Conservation (phyloP, 64 coral and sea anemone genomes). For the Montipora efflorescens region DNA sequence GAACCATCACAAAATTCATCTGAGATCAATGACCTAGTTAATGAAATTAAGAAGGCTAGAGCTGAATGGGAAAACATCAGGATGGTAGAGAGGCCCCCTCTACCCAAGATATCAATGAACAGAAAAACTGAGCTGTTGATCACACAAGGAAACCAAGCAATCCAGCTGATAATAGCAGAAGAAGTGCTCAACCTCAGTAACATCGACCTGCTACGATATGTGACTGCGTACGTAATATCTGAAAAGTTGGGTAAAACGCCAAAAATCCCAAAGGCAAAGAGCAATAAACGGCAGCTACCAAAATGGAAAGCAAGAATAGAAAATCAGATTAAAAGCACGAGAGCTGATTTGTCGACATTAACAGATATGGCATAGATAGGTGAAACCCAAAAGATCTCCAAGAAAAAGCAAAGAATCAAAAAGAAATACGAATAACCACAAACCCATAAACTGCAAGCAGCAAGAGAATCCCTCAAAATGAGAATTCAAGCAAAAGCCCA, state of each 20-base stretch:
- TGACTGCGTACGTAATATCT: no score
- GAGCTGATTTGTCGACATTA: neutral
- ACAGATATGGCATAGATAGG: neutral
- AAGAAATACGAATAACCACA: neutral
- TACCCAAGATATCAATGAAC: neutral
- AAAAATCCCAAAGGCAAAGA: no score
- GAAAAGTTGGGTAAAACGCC: no score
- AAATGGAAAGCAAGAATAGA: no score
- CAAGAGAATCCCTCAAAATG: slow-evolving; percentile 17
- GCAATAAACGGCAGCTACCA: no score
- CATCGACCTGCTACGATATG: no score
- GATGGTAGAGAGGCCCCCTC: neutral
- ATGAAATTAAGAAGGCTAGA: neutral
- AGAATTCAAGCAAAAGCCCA: neutral
- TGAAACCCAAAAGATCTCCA: slow-evolving; percentile 5
- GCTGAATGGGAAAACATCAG: neutral
- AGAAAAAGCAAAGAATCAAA: slow-evolving; percentile 5
- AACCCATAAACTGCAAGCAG: neutral
- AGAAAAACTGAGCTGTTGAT: slow-evolving; percentile 16
- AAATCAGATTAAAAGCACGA: no score
- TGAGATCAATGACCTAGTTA: neutral
- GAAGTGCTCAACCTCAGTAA: no score
- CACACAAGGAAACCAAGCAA: neutral
- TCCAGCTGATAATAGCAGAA: neutral
- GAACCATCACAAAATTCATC: neutral